Evolutionary conservation across 2,888 invertebrate species (phyloP).

Genomic region (Operophtera brumata): DNA sequence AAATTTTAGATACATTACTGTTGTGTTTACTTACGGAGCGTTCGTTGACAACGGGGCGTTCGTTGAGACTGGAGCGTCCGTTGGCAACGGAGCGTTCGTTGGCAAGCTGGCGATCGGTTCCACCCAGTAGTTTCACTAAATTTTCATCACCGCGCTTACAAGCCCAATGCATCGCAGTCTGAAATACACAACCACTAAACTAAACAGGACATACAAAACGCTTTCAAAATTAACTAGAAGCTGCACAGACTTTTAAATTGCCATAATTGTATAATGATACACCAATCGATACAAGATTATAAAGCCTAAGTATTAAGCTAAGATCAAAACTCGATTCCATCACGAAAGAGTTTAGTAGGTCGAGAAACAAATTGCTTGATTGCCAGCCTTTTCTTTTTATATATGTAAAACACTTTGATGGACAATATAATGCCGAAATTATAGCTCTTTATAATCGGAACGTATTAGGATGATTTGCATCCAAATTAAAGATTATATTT

Average conservation of each 20-base stretch:
- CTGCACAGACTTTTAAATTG: constrained; percentile 26
- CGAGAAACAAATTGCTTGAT: constrained; percentile 78
- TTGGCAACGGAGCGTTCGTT: constrained; percentile 92
- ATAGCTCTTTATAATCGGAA: constrained; percentile 78
- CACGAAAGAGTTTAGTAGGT: constrained; percentile 74
- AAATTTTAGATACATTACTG: not conserved
- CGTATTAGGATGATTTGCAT: constrained; percentile 80
- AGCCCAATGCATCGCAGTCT: constrained; percentile 98
- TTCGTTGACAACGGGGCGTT: constrained; percentile 89
- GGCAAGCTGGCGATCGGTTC: constrained; percentile 89
- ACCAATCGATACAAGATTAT: constrained; percentile 53
- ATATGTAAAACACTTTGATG: constrained; percentile 79
- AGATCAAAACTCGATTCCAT: constrained; percentile 62
- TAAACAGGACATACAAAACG: constrained; percentile 16
- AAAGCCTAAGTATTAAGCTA: constrained; percentile 54
- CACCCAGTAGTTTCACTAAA: constrained; percentile 94
- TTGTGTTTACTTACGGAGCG: constrained; percentile 85
- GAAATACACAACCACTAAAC: constrained; percentile 52
- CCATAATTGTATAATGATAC: constrained; percentile 38
- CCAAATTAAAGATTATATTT: constrained; percentile 80
- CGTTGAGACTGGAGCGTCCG: constrained; percentile 88
- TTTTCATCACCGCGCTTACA: constrained; percentile 96
- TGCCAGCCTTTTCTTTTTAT: constrained; percentile 75
- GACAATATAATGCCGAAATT: constrained; percentile 79
- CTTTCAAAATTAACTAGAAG: constrained; percentile 33